Evolutionary conservation across 1,140 invertebrate genomes (phyloP), one percentile per base, ranked within the genome.

Genomic region (Lepidurus packardi): DNA sequence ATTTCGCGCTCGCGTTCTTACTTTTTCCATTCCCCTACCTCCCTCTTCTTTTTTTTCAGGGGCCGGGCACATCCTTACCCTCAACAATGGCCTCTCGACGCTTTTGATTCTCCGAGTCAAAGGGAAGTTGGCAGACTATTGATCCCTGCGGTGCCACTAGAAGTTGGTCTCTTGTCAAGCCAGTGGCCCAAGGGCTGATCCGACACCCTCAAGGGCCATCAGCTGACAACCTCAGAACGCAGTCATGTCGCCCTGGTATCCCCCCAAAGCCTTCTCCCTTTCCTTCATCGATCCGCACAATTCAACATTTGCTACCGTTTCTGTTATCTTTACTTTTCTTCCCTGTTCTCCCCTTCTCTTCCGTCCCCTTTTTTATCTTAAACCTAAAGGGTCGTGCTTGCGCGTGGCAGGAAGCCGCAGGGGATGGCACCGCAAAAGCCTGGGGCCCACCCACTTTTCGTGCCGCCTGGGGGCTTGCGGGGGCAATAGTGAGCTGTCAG

Each of bases 201-300:
- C 42, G 75, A 77, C 75, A 47, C 75, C 75, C 75, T 77, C 43
- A 44, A 77, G 75, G 47, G 75, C 75, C 43, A 77, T 77, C 75
- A 77, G 75, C 75, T 77, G 75, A 77, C 75, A 77, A 77, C 41
- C 75, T 77, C 43, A 77, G 75, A 77, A 43, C 47, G 13, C 44
- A 34, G 78, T 79, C 75, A 42, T 75, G 13, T 75, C 41, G 73
- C 44, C 73, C 73, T 25, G 24, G 13, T 43, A 53, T 74, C 65
- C 24, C n/a, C 43, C 1, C 34, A 21, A n/a, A 21, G 13, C 25
- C 43, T 43, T 16, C 21, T 0, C 43, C 44, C 44, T 44, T 25
- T 74, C 73, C 43, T 73, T 75, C 42, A 44, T 43, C 73, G 43
- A 34, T 41, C 45, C 44, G 43, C 9, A 9, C 11, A 45, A 43